Base-by-base conservation (phyloP, 2,113 vertebrate genomes). In the Psettodes erumei region DNA sequence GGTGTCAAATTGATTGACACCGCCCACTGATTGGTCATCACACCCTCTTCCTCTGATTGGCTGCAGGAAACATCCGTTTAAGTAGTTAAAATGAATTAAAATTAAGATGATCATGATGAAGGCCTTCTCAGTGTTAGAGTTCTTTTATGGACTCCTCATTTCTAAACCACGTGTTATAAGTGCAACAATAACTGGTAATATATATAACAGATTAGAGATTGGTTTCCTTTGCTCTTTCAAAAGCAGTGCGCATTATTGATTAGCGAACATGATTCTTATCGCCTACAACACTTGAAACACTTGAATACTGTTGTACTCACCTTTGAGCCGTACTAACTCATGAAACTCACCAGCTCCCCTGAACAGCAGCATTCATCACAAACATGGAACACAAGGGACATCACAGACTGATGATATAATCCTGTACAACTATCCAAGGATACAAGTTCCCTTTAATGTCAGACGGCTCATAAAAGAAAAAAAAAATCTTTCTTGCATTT, bases 381-480 rank as follows among this genome's bases (percentile, higher is more conserved):
- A 37, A 43, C 43, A 63, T 58, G 30, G 30, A 56, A 53, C 21
- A 30, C 32, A 33, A 37, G 51, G 40, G 54, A 60, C 63, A 42
- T 59, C 69, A 54, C 65, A 69, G 42, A 62, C 37, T 35, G 60
- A 71, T 60, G 32, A 53, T 51, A 25, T 40, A 38, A 71, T 16
- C 9, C 4, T 67, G 33, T 33, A 38, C 53, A 72, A 19, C 7
- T 50, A 67, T 62, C 55, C 4, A 13, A 30, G 33, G 40, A 27
- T 18, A 38, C 7, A 59, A n/a, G 6, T 40, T 55, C 64, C 13
- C 38, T 81, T 77, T 61, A 42, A 72, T 55, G 37, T 68, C 61
- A 63, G 43, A 54, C 40, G 55, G 27, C 74, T 75, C 61, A 62
- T 75, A 75, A 78, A 74, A 68, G 40, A 58, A 56, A 43, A 40